phyloP scores from a whole-genome alignment of 2,888 invertebrate genomes.

The Bembecia ichneumoniformis region DNA sequence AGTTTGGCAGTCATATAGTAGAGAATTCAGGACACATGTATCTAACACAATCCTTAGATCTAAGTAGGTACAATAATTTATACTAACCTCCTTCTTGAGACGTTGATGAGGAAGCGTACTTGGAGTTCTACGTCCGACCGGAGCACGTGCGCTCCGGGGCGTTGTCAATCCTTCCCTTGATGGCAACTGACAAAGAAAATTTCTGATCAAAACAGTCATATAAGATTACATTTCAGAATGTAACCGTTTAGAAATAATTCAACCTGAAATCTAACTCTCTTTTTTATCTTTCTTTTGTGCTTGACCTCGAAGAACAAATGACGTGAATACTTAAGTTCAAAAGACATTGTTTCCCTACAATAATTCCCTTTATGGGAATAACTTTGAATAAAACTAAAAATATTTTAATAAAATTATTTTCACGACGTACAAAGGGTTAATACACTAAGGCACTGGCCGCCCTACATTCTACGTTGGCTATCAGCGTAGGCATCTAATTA shows the following conservation, averaged over 20 bases:
- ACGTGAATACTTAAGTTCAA: conserved; percentile 42
- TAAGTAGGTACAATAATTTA: too few species aligned
- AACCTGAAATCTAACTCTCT: conserved; percentile 60
- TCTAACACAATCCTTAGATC: too few species aligned
- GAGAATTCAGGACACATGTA: too few species aligned
- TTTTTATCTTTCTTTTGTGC: conserved; percentile 45
- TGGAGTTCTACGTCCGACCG: conserved; percentile 45
- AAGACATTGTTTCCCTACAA: conserved; percentile 35
- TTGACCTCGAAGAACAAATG: conserved; percentile 52
- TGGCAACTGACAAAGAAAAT: conserved; percentile 39
- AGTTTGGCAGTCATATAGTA: too few species aligned
- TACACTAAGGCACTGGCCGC: neutral
- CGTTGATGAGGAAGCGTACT: conserved; percentile 64
- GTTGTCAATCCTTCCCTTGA: conserved; percentile 57
- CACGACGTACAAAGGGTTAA: neutral
- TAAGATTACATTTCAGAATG: neutral
- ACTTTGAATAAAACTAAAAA: neutral
- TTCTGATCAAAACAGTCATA: neutral
- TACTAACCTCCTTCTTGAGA: conserved; percentile 54
- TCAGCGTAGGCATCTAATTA: conserved; percentile 59
- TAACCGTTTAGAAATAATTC: neutral
- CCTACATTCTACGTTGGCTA: conserved; percentile 11
- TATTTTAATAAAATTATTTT: neutral
- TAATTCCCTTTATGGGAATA: too few species aligned
- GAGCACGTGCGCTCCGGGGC: conserved; percentile 64